These are phyloP conservation scores for Prosapia bicincta DNA, from an alignment of 2,888 invertebrate genomes.

Conservation along the genomic window DNA sequence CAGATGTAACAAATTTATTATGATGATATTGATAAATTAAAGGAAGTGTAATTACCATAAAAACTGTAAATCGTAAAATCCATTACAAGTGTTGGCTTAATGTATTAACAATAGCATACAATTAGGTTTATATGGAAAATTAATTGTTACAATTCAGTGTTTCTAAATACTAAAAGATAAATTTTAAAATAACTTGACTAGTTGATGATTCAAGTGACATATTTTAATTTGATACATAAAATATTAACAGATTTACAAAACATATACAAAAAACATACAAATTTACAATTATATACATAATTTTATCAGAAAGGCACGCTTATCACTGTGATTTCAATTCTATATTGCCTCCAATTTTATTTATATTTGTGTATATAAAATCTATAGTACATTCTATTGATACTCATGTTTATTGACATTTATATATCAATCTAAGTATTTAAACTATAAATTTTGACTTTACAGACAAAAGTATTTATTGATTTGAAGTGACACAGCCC, in stretches of 20 bases:
- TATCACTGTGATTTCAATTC: not conserved
- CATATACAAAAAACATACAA: not conserved
- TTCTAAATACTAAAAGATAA: not conserved
- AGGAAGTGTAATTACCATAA: not conserved
- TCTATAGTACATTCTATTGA: not conserved
- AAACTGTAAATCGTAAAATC: not conserved
- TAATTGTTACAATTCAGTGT: not conserved
- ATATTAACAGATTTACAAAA: not conserved
- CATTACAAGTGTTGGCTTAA: not conserved
- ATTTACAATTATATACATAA: not conserved
- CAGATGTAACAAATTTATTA: too few relatives aligned
- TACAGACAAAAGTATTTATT: not conserved
- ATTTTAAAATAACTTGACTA: not conserved
- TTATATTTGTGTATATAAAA: not conserved
- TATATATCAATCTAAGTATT: too few relatives aligned
- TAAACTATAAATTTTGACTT: too few relatives aligned
- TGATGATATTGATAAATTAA: not conserved
- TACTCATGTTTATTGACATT: too few relatives aligned
- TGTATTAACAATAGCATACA: not conserved
- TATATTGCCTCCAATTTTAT: not conserved
- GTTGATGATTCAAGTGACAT: not conserved
- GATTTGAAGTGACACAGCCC: not conserved
- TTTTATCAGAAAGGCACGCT: not conserved
- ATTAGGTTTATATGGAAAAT: not conserved
- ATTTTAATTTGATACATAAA: not conserved